These are phyloP conservation scores for Falco naumanni DNA, from an alignment of 2,797 vertebrate genomes.

Conservation along the genomic window DNA sequence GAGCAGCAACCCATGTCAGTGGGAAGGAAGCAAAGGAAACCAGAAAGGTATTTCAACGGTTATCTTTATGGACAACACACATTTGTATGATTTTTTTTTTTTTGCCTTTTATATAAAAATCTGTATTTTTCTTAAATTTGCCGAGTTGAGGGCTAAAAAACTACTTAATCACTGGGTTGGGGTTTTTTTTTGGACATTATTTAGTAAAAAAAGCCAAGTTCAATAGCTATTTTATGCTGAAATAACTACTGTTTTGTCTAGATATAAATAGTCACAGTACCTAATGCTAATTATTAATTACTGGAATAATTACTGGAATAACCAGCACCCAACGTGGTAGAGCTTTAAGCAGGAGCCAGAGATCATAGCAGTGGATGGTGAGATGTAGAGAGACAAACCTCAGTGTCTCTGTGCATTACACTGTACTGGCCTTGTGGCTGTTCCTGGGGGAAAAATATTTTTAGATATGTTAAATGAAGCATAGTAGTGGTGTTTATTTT, in stretches of 20 bases:
- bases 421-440: neutral
- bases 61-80: neutral
- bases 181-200: neutral
- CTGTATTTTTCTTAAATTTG: neutral
- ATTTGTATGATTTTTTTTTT: neutral
- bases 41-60: neutral
- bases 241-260: neutral
- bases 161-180: neutral
- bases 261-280: no score
- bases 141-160: neutral
- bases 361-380: neutral
- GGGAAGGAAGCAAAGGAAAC: neutral
- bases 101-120: neutral
- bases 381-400: neutral
- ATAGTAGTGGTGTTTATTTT: conserved; percentile 11
- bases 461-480: conserved; percentile 57
- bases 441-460: conserved; percentile 55
- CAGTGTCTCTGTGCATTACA: neutral
- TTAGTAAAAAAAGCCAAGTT: neutral
- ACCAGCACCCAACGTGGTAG: neutral
- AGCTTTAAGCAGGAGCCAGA: neutral
- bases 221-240: neutral
- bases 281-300: neutral
- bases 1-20: neutral
- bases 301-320: neutral